Base-by-base conservation (phyloP, 2,797 vertebrate genomes). In the Sebastes minor region DNA sequence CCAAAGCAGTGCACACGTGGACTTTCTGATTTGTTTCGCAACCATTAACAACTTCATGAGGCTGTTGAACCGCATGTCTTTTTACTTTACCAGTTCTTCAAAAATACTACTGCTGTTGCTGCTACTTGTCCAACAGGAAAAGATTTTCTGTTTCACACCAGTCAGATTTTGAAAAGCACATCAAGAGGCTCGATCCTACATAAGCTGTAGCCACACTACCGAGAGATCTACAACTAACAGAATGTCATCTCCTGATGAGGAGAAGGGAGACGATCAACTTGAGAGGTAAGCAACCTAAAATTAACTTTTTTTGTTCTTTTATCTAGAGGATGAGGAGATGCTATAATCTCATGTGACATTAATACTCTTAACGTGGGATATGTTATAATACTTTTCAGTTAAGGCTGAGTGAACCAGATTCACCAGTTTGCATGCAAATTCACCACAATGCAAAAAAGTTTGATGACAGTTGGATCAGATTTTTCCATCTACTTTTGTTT, bases 231-330 rank as follows among this genome's bases (percentile, higher is more conserved):
- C 70, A 75, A 23, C 60, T 6, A 35, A 28, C 8, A 52, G 6
- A 16, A 86, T 86, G 81, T 63, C 78, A 4, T 25, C 46, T 18
- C 11, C 23, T 53, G 49, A 85, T 49, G 78, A 78, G 62, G 38
- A 77, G 38, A 78, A 75, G 16, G 42, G 8, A 70, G 84, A 56
- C 10, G 88, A 89, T 76, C 86, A 71, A 74, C 18, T 6, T 67
- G 77, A 71, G 67, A 86, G 95, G 97, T 97, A 94, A 90, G 92
- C n/a, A 82, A 59, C 16, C 23, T 70, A 9, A 68, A 72, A 42
- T 25, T 0, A 30, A 46, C 10, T 22, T 13, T 55, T 16, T 35
- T 16, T 3, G 32, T 8, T 27, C 10, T 71, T 53, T 53, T 22
- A 23, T 67, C 6, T 38, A n/a, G 38, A 53, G 14, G 8, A 56